phyloP scores from a whole-genome alignment of 2,888 invertebrate genomes.

The Linyphia triangularis region DNA sequence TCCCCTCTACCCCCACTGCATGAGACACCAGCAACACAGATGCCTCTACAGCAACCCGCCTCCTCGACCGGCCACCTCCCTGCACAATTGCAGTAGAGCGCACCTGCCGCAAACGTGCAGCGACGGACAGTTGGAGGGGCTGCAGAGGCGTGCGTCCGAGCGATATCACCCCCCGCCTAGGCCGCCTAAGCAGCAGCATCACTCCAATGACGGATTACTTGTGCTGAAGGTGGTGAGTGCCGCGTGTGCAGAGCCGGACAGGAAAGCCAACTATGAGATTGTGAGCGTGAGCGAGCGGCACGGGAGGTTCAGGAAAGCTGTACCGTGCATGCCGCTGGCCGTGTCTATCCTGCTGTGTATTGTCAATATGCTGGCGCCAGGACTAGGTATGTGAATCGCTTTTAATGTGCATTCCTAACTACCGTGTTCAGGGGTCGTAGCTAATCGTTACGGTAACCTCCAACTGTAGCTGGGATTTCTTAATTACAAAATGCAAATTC shows the following conservation, averaged over 20 bases:
- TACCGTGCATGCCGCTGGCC: conserved; percentile 74
- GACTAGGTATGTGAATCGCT: conserved; percentile 70
- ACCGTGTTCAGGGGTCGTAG: too few species aligned
- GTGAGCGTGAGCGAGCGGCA: conserved; percentile 72
- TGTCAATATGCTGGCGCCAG: conserved; percentile 73
- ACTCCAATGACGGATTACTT: conserved; percentile 45
- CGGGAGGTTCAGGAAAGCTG: conserved; percentile 73
- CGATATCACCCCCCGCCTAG: not conserved
- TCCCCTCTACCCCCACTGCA: conserved; percentile 72
- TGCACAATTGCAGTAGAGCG: conserved; percentile 8
- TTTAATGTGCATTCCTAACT: too few species aligned
- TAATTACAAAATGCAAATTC: too few species aligned
- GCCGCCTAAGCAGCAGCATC: not conserved
- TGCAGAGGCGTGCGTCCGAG: conserved; percentile 44
- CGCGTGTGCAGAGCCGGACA: conserved; percentile 71
- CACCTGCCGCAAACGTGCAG: conserved; percentile 66
- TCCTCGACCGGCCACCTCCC: not conserved
- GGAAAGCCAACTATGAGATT: conserved; percentile 70
- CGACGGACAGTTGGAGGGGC: conserved; percentile 61
- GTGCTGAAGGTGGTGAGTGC: conserved; percentile 71
- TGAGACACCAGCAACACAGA: conserved; percentile 72
- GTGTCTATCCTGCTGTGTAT: conserved; percentile 73
- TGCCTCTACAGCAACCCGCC: conserved; percentile 70
- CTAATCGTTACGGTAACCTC: too few species aligned
- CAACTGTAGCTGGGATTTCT: too few species aligned